Base-by-base conservation (phyloP, 2,888 invertebrate species). In the Rhamphomyia laevipes region DNA sequence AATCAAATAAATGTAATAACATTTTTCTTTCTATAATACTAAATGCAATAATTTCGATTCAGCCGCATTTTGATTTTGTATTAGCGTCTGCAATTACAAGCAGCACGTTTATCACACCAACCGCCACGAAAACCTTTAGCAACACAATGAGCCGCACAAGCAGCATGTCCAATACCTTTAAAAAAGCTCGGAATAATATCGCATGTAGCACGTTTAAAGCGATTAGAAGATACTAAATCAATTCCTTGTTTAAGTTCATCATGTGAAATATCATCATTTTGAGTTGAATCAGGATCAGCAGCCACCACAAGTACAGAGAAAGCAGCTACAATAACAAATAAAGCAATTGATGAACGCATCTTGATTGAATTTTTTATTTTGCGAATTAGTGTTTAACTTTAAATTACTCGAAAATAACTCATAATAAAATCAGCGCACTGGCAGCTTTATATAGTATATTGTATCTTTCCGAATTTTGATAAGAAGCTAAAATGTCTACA, bases 71-170 rank as follows among this genome's bases (percentile, higher is more conserved):
- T n/a, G n/a, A n/a, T n/a, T n/a, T 27, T 27, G 7, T 27, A 7
- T 55, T 51, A 62, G 35, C 44, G 53, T 13, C 66, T 63, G 50
- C 72, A 73, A 37, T 66, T 58, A 48, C 73, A 73, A 27, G 72
- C 64, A 16, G 60, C 60, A 43, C 61, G 58, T 2, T 46, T 38
- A 52, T 65, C 66, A 49, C 72, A 73, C 45, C 66, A 65, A 21
- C 73, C 73, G 3, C 73, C 72, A 43, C 55, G 61, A 49, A 52
- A 63, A 11, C 65, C 56, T 27, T 55, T 57, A 2, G 56, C 47
- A 1, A 73, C n/a, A 31, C 73, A 73, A 49, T 73, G 69, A 5
- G 62, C 61, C 1, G 70, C 73, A 55, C 73, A 73, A 42, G 67
- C 71, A 6, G 69, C 57, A 47, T 73, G 62, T 11, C 70, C 67